A percentile compares a stretch with the other conserved stretches of the same genome.
Evolutionary conservation across 2,113 vertebrate species (phyloP).

Genomic region (Sminthopsis crassicaudata): DNA sequence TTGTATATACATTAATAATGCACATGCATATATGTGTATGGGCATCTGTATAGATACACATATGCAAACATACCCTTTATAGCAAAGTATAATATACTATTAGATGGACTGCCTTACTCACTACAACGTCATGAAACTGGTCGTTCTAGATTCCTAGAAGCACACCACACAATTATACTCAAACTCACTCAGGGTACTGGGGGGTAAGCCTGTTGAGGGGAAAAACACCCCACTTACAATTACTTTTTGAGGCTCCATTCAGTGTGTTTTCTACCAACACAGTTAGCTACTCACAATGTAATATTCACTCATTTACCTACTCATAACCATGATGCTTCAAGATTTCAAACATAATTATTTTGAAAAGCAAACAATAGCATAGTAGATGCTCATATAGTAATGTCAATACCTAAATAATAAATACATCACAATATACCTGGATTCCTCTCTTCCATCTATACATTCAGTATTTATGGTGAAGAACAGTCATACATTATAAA

Average conservation of each 20-base stretch:
- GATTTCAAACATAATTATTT: background rate
- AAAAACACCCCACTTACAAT: background rate
- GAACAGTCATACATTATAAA: background rate
- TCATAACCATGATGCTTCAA: background rate
- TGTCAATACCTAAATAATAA: background rate
- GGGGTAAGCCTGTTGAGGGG: background rate
- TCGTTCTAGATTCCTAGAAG: no score
- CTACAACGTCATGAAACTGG: no score
- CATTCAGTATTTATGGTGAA: no score
- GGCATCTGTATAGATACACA: no score
- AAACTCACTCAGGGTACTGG: background rate
- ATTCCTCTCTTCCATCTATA: background rate
- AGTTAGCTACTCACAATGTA: no score
- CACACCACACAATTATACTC: background rate
- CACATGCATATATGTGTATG: no score
- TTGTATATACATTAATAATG: no score
- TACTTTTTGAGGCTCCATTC: background rate
- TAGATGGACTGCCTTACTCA: no score
- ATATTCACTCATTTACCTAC: background rate
- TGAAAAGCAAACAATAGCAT: background rate
- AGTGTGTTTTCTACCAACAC: background rate
- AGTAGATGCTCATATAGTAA: background rate
- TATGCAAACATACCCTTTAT: no score
- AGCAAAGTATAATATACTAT: no score
- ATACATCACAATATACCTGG: background rate